A percentile compares a stretch with the other conserved stretches of the same genome.
These are phyloP conservation scores for Hypercompe scribonia DNA, from an alignment of 2,888 invertebrate genomes.

Conservation along the genomic window DNA sequence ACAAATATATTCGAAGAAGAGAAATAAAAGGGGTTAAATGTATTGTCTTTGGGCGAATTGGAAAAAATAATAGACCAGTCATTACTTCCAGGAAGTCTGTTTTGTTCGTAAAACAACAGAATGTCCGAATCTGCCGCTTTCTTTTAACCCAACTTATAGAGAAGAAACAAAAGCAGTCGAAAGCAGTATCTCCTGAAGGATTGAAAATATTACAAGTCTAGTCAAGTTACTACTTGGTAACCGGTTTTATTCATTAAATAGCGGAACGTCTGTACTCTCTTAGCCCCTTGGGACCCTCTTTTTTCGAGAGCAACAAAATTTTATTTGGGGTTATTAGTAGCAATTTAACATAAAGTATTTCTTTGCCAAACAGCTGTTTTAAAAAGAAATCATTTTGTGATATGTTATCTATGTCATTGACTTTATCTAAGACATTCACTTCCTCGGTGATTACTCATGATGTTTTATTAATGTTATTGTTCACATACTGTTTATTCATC, in stretches of 20 bases:
- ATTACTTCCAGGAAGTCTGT: not conserved
- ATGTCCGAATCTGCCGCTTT: not conserved
- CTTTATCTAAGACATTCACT: conserved; percentile 5
- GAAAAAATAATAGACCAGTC: not conserved
- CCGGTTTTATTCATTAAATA: too few species aligned
- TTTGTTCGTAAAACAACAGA: not conserved
- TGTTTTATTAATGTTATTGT: conserved; percentile 6
- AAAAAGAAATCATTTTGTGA: not conserved
- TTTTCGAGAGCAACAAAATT: not conserved
- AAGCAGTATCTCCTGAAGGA: too few species aligned
- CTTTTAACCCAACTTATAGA: not conserved
- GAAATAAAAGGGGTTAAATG: not conserved
- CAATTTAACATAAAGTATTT: not conserved
- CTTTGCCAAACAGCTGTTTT: not conserved
- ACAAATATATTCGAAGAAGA: not conserved
- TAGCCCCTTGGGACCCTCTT: not conserved
- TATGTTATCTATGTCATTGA: conserved; percentile 26
- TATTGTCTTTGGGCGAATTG: not conserved
- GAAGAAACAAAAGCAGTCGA: too few species aligned
- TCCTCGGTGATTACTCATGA: not conserved
- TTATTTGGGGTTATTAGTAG: not conserved
- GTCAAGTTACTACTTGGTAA: too few species aligned
- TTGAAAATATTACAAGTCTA: too few species aligned
- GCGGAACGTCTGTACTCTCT: not conserved
- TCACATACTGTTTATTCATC: conserved; percentile 1